Conservation (phyloP, 2,888 invertebrate genomes). For the Xylota sylvarum region DNA sequence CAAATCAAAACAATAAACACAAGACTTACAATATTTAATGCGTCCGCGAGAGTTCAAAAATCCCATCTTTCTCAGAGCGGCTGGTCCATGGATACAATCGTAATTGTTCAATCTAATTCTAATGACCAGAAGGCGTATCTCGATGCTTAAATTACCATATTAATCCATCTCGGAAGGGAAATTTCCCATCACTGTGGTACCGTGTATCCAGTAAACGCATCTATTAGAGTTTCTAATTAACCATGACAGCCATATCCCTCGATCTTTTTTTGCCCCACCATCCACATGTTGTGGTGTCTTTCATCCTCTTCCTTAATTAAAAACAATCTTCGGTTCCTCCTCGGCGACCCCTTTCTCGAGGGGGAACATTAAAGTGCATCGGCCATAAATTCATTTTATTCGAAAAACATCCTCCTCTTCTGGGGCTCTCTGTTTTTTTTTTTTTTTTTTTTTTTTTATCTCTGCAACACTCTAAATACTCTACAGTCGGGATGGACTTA, state of each 20-base stretch:
- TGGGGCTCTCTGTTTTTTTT: not conserved
- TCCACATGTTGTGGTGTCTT: constrained; percentile 40
- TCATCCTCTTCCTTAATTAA: constrained; percentile 69
- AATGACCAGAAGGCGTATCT: constrained; percentile 68
- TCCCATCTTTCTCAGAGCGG: not conserved
- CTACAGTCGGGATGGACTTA: constrained; percentile 18
- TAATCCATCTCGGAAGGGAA: constrained; percentile 34
- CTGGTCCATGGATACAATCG: constrained; percentile 21
- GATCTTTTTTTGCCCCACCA: constrained; percentile 39
- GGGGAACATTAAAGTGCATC: constrained; percentile 64
- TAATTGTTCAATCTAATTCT: constrained; percentile 58
- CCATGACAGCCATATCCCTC: constrained; percentile 70
- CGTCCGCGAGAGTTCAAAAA: constrained; percentile 2
- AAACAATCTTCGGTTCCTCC: constrained; percentile 53
- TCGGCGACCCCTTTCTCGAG: not conserved
- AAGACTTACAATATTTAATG: not conserved
- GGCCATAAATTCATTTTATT: constrained; percentile 74
- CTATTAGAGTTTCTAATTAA: constrained; percentile 74
- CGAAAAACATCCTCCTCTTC: constrained; percentile 55
- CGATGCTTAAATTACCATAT: constrained; percentile 58
- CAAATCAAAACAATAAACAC: constrained; percentile 10
- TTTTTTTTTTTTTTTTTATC: constrained; percentile 16
- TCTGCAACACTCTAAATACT: constrained; percentile 27
- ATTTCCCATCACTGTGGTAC: constrained; percentile 30
- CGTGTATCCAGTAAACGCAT: constrained; percentile 41